Evolutionary conservation across 1,140 invertebrate genomes (phyloP), one percentile per base, ranked within the genome.

Genomic region (Trialeurodes vaporariorum): DNA sequence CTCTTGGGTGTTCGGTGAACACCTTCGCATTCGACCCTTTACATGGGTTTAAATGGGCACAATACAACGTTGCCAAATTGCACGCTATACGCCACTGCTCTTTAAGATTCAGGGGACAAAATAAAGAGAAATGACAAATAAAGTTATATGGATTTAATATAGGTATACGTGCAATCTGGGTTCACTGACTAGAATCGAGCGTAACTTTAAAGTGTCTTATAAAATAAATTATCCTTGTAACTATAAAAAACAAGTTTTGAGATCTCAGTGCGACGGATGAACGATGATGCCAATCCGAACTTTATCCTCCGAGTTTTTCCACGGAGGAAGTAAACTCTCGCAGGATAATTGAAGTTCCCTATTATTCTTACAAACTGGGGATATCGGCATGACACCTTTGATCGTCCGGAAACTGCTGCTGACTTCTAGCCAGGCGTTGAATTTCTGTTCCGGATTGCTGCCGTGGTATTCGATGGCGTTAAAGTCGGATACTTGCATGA

Each of bases 381-480:
- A 49, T 5, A 65, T 65, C 21, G 68, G 65, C 59, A 69, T 61
- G 24, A 69, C 61, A n/a, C 68, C 68, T 69, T 69, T 69, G 59
- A 69, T 69, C 25, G 60, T 69, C 49, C 61, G 66, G 64, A 61
- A 69, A 21, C 24, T 34, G 26, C 68, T 69, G 26, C 25, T 59
- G 24, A 69, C 64, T 24, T 69, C 60, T 5, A 69, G 59, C 21
- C 59, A 69, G 22, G 64, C 68, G 13, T 64, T 64, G 49, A 69
- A 69, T 21, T 63, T 49, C 34, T 49, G 34, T 9, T 49, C 17
- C 34, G 34, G 5, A 17, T 49, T 49, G 17, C 34, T 49, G n/a
- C n/a, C n/a, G n/a, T n/a, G n/a, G 34, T 49, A 49, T 17, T 9
- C 21, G 25, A 66, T 60, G 1, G 68, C 22, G 40, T 22, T 34